Conservation (phyloP, 2,113 vertebrate genomes). For the Sarotherodon lohbergeri region DNA sequence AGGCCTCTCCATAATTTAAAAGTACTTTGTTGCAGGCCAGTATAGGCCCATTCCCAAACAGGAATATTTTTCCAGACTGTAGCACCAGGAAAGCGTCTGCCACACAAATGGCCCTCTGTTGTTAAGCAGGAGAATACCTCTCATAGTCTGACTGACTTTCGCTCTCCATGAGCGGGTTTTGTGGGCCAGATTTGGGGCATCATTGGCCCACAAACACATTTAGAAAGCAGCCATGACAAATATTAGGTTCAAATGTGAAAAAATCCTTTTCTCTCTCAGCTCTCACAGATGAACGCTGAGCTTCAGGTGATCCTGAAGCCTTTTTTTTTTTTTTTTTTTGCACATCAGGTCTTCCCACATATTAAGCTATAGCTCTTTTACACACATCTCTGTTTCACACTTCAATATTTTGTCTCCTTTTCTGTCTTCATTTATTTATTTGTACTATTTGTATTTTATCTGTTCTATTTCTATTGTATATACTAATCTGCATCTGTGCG, state of each 20-base stretch:
- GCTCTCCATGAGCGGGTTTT: fast-evolving
- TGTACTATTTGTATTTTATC: too few relatives aligned
- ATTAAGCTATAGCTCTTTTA: too few relatives aligned
- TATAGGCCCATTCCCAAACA: neutral
- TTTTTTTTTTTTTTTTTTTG: too few relatives aligned
- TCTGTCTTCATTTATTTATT: too few relatives aligned
- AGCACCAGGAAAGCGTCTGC: neutral
- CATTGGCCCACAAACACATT: neutral
- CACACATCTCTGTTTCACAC: too few relatives aligned
- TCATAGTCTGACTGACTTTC: fast-evolving
- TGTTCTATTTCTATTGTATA: too few relatives aligned
- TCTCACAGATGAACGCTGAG: neutral
- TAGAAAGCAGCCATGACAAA: neutral
- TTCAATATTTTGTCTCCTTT: too few relatives aligned
- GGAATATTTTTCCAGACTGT: neutral
- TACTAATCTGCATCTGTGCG: too few relatives aligned
- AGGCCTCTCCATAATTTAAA: neutral
- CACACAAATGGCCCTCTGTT: neutral
- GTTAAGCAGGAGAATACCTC: neutral
- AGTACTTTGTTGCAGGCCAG: neutral
- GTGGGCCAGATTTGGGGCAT: neutral
- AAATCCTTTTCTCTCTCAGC: fast-evolving
- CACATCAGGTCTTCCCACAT: too few relatives aligned
- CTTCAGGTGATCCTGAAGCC: neutral
- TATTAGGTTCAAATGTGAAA: fast-evolving